Evolutionary conservation across 2,888 invertebrate genomes (phyloP), one percentile per base, ranked within the genome.

Genomic region (Euproctis similis): DNA sequence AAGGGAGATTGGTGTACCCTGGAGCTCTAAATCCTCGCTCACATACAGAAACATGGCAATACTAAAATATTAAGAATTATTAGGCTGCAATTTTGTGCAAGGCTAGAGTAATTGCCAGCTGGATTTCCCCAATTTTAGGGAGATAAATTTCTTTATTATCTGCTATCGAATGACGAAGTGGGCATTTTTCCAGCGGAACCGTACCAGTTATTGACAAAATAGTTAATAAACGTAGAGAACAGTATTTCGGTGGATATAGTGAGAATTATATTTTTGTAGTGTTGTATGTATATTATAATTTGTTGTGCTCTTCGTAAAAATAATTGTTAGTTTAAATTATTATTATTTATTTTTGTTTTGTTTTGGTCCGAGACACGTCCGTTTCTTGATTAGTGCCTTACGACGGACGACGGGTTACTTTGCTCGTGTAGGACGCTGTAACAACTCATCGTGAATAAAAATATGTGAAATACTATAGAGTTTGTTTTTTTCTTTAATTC

Each of bases 301-400:
- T 23, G 23, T 14, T 14, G 14, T 14, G 14, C 4, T 14, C 14
- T 14, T 4, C 14, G 6, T 14, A 14, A 14, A 33, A 43, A 42
- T 47, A 37, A 41, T 35, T 36, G 39, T 50, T 42, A 36, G 24
- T 47, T n/a, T 20, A 9, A 10, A 12, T 23, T 23, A 9, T 12
- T 5, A 6, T 13, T n/a, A n/a, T 5, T 1, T 12, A 30, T 34
- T 24, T 36, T 57, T 46, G 49, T 46, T 23, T 38, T 48, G 42
- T 46, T 53, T 49, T 51, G 31, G 54, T 65, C 60, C 59, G 53
- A 53, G 52, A n/a, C n/a, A 62, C 64, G 74, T 75, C 75, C 73
- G 75, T 72, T 67, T 61, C 53, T 64, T 59, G 58, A 62, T 61
- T 78, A 78, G 78, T 81, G 78, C 80, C 80, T 80, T 81, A 81